phyloP scores from a whole-genome alignment of 2,113 vertebrate species.

The Rhagologus leucostigma region DNA sequence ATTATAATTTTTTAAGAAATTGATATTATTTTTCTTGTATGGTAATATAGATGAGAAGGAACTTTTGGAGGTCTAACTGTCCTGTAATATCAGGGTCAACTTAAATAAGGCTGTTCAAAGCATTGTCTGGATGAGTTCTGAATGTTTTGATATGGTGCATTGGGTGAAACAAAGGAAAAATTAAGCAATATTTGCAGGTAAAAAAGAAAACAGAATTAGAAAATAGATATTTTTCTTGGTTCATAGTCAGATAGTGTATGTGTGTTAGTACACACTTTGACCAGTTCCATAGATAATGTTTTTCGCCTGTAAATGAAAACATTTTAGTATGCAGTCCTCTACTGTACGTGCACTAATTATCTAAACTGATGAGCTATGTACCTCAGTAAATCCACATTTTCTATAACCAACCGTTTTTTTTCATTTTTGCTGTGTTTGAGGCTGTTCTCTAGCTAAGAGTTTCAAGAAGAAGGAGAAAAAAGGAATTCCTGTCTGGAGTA shows the following conservation, averaged over 20 bases:
- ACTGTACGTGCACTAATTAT: background rate
- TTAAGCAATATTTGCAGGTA: background rate
- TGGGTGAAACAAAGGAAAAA: background rate
- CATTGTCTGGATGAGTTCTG: background rate
- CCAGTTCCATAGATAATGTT: background rate
- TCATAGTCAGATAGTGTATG: background rate
- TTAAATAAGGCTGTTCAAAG: background rate
- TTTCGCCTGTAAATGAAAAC: background rate
- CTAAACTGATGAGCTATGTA: background rate
- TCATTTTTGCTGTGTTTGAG: background rate
- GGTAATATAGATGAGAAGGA: background rate
- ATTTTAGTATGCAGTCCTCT: background rate
- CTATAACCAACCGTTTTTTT: background rate
- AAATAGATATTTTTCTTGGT: background rate
- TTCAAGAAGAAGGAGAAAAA: background rate
- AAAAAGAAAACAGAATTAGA: background rate
- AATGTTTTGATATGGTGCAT: background rate
- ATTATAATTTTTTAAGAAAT: background rate
- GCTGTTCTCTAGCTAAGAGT: background rate
- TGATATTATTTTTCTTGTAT: background rate
- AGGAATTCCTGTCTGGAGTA: background rate
- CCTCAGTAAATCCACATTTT: background rate
- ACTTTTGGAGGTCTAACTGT: background rate
- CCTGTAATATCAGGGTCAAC: background rate
- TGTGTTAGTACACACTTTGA: background rate